These are phyloP conservation scores for Zygothrica quintamaculata DNA, from an alignment of 2,888 invertebrate genomes.

Conservation along the genomic window DNA sequence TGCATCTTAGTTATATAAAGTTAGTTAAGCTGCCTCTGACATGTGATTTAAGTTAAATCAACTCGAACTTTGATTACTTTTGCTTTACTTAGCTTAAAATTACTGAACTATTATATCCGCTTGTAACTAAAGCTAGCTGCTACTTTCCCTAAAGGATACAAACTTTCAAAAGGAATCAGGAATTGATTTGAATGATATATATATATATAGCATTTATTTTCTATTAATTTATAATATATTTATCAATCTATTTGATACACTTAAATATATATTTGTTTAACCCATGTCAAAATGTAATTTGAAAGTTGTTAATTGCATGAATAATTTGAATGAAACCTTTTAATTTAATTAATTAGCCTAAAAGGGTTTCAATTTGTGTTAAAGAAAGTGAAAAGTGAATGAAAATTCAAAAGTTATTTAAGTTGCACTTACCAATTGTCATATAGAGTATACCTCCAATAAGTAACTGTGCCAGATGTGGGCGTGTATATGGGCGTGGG, in stretches of 20 bases:
- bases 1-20: too few relatives aligned
- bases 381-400: neutral
- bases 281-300: conserved; percentile 5
- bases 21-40: too few relatives aligned
- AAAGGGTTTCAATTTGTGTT: conserved; percentile 1
- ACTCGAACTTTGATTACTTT: too few relatives aligned
- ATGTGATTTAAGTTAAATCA: too few relatives aligned
- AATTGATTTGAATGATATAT: too few relatives aligned
- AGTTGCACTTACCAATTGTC: conserved; percentile 73
- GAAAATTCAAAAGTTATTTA: neutral
- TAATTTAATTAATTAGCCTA: conserved; percentile 35
- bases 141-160: too few relatives aligned
- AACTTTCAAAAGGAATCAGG: too few relatives aligned
- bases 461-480: conserved; percentile 67
- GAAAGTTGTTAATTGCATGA: conserved; percentile 19
- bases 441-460: conserved; percentile 71
- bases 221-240: neutral
- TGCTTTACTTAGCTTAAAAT: too few relatives aligned
- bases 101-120: too few relatives aligned
- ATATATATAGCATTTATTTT: too few relatives aligned
- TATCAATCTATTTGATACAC: neutral
- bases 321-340: conserved; percentile 20
- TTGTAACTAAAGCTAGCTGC: too few relatives aligned
- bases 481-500: conserved; percentile 27
- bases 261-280: neutral